A percentile compares a stretch with the other conserved stretches of the same genome.
Conservation (phyloP, 2,888 invertebrate species). For the Sarcophaga caerulescens region DNA sequence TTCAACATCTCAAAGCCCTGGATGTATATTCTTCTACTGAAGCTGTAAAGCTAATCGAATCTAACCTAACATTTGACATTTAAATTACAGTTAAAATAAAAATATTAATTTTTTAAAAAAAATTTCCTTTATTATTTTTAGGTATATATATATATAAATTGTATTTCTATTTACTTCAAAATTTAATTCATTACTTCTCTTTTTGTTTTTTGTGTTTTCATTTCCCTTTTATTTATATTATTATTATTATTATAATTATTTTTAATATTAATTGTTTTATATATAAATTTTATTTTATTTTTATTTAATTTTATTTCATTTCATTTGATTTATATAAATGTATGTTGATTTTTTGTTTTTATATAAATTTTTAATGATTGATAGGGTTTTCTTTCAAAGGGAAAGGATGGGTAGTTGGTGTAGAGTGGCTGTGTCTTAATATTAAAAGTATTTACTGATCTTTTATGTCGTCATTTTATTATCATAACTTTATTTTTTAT, state of each 20-base stretch:
- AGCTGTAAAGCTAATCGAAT: neutral
- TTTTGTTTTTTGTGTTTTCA: constrained; percentile 43
- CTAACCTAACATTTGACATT: neutral
- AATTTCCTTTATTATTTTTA: constrained; percentile 61
- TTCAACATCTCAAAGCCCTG: too few relatives aligned
- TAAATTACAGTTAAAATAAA: neutral
- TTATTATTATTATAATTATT: constrained; percentile 34
- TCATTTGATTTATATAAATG: constrained; percentile 66
- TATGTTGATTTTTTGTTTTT: constrained; percentile 47
- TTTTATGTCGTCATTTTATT: neutral
- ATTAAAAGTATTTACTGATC: constrained; percentile 60
- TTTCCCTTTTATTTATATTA: constrained; percentile 6
- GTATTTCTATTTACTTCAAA: constrained; percentile 66
- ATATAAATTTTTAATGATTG: constrained; percentile 69
- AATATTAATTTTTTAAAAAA: constrained; percentile 37
- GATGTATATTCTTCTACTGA: too few relatives aligned
- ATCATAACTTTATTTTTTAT: constrained; percentile 13
- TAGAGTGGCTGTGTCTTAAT: constrained; percentile 49
- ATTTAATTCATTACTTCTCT: constrained; percentile 58
- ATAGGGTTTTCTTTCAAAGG: constrained; percentile 41
- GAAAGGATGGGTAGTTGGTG: constrained; percentile 22
- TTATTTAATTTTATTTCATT: constrained; percentile 39
- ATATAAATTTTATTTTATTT: constrained; percentile 57
- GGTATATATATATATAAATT: constrained; percentile 64
- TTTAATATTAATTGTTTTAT: constrained; percentile 52